Conservation (phyloP, 1,140 invertebrate genomes). For the Caerostris extrusa region DNA sequence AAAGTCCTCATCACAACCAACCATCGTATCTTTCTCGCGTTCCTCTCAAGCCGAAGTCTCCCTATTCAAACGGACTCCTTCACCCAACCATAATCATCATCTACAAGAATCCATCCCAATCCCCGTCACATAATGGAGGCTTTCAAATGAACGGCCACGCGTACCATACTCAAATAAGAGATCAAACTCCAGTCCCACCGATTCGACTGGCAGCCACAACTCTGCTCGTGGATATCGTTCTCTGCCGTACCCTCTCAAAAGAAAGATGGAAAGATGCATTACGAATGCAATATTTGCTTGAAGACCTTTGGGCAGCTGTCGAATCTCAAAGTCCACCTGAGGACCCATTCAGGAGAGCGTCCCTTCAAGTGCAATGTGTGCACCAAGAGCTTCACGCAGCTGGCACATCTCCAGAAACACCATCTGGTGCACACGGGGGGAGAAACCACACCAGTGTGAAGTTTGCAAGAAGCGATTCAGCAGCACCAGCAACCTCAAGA, state of each 20-base stretch:
- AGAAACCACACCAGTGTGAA: slow-evolving; percentile 98
- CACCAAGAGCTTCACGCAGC: slow-evolving; percentile 97
- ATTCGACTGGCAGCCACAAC: slow-evolving; percentile 23
- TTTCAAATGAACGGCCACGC: slow-evolving; percentile 27
- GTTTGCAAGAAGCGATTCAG: slow-evolving; percentile 99
- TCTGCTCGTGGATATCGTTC: slow-evolving; percentile 92
- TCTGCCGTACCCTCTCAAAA: slow-evolving; percentile 97
- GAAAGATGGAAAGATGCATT: slow-evolving; percentile 99
- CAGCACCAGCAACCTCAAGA: slow-evolving; percentile 98
- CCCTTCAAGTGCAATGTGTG: slow-evolving; percentile 97
- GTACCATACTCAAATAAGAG: slow-evolving; percentile 32
- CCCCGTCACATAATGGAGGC: slow-evolving; percentile 22
- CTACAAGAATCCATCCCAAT: slow-evolving; percentile 47
- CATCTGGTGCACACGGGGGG: slow-evolving; percentile 99
- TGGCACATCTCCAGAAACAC: slow-evolving; percentile 98
- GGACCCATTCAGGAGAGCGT: slow-evolving; percentile 98
- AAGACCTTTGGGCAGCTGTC: slow-evolving; percentile 99
- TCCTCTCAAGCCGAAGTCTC: slow-evolving; percentile 65
- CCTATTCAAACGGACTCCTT: slow-evolving; percentile 27
- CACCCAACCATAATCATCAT: slow-evolving; percentile 68
- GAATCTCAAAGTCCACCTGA: slow-evolving; percentile 97
- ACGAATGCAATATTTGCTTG: slow-evolving; percentile 98
- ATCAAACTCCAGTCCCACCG: slow-evolving; percentile 35
- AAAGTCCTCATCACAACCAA: slow-evolving; percentile 54
- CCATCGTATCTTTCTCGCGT: slow-evolving; percentile 40